phyloP scores from a whole-genome alignment of 2,797 vertebrate genomes.

The Gymnothorax javanicus region DNA sequence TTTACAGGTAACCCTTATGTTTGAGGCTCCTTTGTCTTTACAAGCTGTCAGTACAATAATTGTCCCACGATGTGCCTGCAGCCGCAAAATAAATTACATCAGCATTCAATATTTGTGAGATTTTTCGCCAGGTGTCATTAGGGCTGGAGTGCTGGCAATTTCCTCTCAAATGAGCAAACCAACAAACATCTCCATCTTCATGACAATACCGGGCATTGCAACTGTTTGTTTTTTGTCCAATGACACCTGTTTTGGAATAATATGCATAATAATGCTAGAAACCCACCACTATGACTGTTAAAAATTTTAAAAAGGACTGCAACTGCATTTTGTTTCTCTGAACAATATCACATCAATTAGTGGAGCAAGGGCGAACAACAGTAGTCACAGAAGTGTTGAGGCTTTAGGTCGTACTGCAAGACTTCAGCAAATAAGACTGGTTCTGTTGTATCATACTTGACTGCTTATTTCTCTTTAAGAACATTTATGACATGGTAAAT shows the following conservation, averaged over 20 bases:
- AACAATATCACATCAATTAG: neutral
- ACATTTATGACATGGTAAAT: neutral
- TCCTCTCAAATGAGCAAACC: neutral
- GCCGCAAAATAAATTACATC: constrained; percentile 13
- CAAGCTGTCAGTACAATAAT: constrained; percentile 52
- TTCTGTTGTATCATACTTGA: neutral
- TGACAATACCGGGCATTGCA: neutral
- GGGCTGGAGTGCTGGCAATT: neutral
- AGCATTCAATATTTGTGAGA: neutral
- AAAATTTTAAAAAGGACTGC: neutral
- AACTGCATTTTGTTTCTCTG: neutral
- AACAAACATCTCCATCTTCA: neutral
- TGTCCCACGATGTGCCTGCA: constrained; percentile 13
- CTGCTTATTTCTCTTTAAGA: neutral
- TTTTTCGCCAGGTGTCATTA: neutral
- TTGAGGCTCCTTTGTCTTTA: constrained; percentile 59
- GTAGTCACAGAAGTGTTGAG: neutral
- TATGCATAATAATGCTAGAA: neutral
- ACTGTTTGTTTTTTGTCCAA: neutral
- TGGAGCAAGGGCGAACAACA: neutral
- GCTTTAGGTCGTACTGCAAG: neutral
- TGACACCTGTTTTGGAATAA: neutral
- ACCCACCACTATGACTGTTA: neutral
- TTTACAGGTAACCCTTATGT: constrained; percentile 62
- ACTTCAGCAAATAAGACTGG: neutral